phyloP scores from a whole-genome alignment of 1,140 invertebrate species.

The Bombus sibiricus region DNA sequence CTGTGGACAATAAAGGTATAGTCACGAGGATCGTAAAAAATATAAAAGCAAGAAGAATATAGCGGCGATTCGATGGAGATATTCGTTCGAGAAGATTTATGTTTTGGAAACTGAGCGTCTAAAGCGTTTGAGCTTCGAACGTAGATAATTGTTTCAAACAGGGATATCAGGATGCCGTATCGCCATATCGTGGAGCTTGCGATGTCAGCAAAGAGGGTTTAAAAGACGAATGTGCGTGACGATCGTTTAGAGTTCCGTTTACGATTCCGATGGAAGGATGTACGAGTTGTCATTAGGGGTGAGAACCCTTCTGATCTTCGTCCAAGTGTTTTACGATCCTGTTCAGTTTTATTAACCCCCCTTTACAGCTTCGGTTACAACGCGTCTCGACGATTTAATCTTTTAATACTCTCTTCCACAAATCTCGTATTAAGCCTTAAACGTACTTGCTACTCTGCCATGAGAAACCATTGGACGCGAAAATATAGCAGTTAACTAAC shows the following conservation, averaged over 20 bases:
- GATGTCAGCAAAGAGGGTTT: neutral
- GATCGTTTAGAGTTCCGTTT: neutral
- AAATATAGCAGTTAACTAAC: neutral
- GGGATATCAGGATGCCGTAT: no score
- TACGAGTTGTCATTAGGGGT: slow-evolving; percentile 18
- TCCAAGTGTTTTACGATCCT: slow-evolving; percentile 13
- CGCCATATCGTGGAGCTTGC: neutral
- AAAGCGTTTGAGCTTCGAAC: neutral
- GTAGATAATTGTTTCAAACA: neutral
- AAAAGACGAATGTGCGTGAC: slow-evolving; percentile 5
- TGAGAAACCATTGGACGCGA: neutral
- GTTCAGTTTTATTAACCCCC: slow-evolving; percentile 15
- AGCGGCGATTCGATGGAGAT: no score
- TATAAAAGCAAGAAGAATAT: neutral
- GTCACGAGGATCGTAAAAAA: neutral
- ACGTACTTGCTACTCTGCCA: no score
- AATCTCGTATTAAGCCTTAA: neutral
- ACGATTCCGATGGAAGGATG: neutral
- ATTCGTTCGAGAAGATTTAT: neutral
- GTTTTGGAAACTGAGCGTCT: neutral
- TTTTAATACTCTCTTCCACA: neutral
- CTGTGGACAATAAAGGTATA: neutral
- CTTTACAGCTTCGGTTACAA: neutral
- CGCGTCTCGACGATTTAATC: no score
- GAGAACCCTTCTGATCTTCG: slow-evolving; percentile 10